Evolutionary conservation across 2,113 vertebrate species (phyloP).

Genomic region (Chauna torquata): DNA sequence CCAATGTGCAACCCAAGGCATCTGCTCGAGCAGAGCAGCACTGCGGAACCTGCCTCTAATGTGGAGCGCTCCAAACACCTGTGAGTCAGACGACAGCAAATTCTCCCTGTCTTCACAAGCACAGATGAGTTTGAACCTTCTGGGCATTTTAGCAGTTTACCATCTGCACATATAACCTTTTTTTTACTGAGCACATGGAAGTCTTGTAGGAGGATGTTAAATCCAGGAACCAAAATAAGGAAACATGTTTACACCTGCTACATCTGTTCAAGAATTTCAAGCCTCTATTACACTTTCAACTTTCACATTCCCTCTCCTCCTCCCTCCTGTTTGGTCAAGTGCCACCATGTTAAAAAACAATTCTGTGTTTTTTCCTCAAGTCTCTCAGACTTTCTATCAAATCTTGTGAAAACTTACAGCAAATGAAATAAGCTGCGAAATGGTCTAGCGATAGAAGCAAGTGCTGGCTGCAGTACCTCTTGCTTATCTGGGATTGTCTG

Average conservation of each 20-base stretch:
- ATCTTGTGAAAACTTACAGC: slow-evolving; percentile 37
- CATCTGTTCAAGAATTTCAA: slow-evolving; percentile 72
- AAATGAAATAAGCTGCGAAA: slow-evolving; percentile 38
- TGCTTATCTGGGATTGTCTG: slow-evolving; percentile 1
- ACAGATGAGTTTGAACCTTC: slow-evolving; percentile 80
- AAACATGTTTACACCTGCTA: slow-evolving; percentile 77
- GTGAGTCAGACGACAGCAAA: slow-evolving; percentile 72
- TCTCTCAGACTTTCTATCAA: slow-evolving; percentile 44
- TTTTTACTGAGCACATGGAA: slow-evolving; percentile 53
- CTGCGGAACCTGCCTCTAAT: slow-evolving; percentile 66
- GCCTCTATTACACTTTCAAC: slow-evolving; percentile 50
- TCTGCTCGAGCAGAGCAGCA: slow-evolving; percentile 65
- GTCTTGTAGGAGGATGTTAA: slow-evolving; percentile 79
- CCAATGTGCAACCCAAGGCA: slow-evolving; percentile 63
- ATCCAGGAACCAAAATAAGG: slow-evolving; percentile 70
- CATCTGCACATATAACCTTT: slow-evolving; percentile 80
- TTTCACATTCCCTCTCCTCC: slow-evolving; percentile 1
- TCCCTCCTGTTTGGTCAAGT: slow-evolving; percentile 39
- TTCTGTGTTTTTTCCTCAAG: slow-evolving; percentile 15
- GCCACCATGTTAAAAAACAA: slow-evolving; percentile 48
- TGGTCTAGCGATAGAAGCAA: not conserved
- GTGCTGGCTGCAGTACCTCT: not conserved
- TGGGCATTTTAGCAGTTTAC: slow-evolving; percentile 81
- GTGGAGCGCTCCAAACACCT: slow-evolving; percentile 77
- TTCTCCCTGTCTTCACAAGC: slow-evolving; percentile 69